Base-by-base conservation (phyloP, 2,113 vertebrate species). In the Toxostoma redivivum region DNA sequence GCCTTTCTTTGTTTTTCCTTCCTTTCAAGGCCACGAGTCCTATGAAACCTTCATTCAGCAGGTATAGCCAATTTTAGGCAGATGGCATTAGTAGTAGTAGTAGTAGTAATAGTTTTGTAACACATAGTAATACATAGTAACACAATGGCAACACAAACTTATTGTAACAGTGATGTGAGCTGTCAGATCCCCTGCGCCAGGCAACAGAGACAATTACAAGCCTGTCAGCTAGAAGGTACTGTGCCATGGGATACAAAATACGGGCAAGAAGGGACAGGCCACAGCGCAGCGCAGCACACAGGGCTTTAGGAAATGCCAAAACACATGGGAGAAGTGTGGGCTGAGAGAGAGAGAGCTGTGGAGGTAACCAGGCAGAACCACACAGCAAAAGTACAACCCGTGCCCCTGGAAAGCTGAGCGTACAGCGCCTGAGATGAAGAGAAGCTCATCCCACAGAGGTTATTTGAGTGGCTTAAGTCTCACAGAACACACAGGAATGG, bases 181-280 rank as follows among this genome's bases (percentile, higher is more conserved):
- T 72, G 22, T 21, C 2, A 0, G 33, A 48, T 33, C 15, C 44
- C 17, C 21, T 44, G 35, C 27, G 35, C 30, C 35, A 64, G 62
- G n/a, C 37, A 69, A 11, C 22, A 31, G n/a, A 40, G 45, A 25
- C 15, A 3, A 45, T 51, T 21, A n/a, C 9, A 57, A 51, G 10
- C 6, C 24, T 5, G 1, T 11, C 11, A 6, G 3, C 38, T 30
- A 5, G 0, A 1, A 3, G 5, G 14, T 27, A 10, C 38, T n/a
- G 23, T 1, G 2, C 10, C 47, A 4, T 66, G 44, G 15, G 11
- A 12, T 82, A 24, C 30, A 85, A 51, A 88, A 38, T 3, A 2
- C 0, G 0, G 38, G 24, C 28, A 45, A 42, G 30, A n/a, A 76
- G 14, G 16, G 8, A 44, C 27, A 80, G 11, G 4, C 7, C 0